These are phyloP conservation scores for Eilema sororculum DNA, from an alignment of 2,888 invertebrate species.

Conservation along the genomic window DNA sequence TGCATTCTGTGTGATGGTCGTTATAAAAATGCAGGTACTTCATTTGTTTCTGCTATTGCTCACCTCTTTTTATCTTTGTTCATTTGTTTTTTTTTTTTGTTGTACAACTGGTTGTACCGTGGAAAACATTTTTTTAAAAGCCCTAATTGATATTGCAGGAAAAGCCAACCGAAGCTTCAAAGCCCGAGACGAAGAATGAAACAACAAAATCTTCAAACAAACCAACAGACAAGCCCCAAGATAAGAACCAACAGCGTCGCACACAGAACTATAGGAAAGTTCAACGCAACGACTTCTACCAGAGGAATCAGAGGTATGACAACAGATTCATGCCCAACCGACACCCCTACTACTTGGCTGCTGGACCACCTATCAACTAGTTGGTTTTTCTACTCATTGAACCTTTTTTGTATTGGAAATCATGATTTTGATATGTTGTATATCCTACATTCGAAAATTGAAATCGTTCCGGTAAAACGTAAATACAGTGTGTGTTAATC, in stretches of 20 bases:
- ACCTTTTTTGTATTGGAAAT: conserved; percentile 34
- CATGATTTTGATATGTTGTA: neutral
- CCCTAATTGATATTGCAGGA: conserved; percentile 56
- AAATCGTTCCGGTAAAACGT: neutral
- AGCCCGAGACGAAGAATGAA: conserved; percentile 55
- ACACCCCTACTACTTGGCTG: conserved; percentile 80
- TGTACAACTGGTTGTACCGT: too few species aligned
- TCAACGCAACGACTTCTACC: conserved; percentile 74
- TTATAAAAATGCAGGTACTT: too few species aligned
- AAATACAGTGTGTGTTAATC: neutral
- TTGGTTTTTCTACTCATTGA: conserved; percentile 26
- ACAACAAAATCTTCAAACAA: conserved; percentile 62
- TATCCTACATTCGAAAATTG: neutral
- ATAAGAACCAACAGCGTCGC: conserved; percentile 70
- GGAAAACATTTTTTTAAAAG: neutral
- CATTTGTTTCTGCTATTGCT: too few species aligned
- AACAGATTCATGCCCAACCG: conserved; percentile 75
- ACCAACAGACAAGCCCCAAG: conserved; percentile 60
- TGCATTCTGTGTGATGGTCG: too few species aligned
- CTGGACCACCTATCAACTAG: conserved; percentile 83
- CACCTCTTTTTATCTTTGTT: too few species aligned
- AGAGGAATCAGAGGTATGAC: conserved; percentile 80
- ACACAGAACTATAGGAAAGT: conserved; percentile 77
- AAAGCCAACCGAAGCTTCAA: conserved; percentile 60
- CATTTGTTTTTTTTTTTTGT: too few species aligned